These are phyloP conservation scores for Pteropus alecto DNA, from an alignment of 2,113 vertebrate species.

Conservation along the genomic window DNA sequence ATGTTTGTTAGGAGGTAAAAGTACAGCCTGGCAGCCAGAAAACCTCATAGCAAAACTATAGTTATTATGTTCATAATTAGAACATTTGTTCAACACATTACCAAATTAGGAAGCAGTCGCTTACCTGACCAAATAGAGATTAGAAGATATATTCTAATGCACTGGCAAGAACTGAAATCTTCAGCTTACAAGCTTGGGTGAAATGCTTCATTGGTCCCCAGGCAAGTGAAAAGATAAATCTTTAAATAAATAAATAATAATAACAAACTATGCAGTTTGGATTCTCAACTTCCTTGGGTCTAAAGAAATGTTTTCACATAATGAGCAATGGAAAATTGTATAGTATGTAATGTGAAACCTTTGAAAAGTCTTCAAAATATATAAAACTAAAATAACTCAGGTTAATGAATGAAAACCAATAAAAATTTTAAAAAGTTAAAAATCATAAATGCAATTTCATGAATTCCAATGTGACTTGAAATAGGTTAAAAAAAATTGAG, in stretches of 20 bases:
- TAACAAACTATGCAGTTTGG: neutral
- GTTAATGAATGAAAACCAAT: constrained; percentile 34
- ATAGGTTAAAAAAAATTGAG: neutral
- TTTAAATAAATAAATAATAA: neutral
- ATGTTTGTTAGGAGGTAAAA: neutral
- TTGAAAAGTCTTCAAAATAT: neutral
- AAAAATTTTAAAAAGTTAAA: constrained; percentile 22
- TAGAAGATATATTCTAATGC: neutral
- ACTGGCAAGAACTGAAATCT: neutral
- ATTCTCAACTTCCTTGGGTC: constrained; percentile 8
- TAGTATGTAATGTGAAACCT: neutral
- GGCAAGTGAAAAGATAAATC: constrained; percentile 17
- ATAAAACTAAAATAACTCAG: neutral
- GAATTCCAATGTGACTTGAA: neutral
- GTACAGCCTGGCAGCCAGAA: neutral
- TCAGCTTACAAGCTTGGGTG: neutral
- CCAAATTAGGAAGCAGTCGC: neutral
- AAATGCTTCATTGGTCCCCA: neutral
- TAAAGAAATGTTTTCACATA: neutral
- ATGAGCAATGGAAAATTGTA: neutral
- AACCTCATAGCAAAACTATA: neutral
- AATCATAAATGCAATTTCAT: constrained; percentile 22
- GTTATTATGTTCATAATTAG: neutral
- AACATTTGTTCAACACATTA: neutral
- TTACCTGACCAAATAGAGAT: neutral